A percentile compares a stretch with the other conserved stretches of the same genome.
phyloP scores from a whole-genome alignment of 2,113 vertebrate species.

The Anarrhichthys ocellatus region DNA sequence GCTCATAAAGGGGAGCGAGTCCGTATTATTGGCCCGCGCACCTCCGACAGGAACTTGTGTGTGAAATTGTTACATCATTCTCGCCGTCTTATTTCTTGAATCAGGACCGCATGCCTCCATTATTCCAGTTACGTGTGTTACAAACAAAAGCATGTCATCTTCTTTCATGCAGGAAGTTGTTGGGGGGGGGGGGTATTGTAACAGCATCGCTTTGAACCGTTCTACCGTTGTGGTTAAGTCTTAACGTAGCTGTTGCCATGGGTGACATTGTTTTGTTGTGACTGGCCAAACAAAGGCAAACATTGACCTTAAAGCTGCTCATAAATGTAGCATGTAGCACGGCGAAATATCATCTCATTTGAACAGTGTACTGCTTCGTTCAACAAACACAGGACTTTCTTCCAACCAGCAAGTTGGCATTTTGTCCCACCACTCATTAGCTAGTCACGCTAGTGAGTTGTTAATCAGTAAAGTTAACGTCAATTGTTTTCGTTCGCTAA shows the following conservation, averaged over 20 bases:
- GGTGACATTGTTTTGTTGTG: neutral
- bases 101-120: slow-evolving; percentile 25
- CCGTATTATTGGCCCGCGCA: slow-evolving; percentile 27
- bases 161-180: neutral
- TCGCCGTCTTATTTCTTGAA: slow-evolving; percentile 25
- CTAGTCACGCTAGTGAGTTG: no score
- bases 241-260: neutral
- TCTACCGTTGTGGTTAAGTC: neutral
- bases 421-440: no score
- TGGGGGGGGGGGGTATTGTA: neutral
- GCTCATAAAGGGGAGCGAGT: slow-evolving; percentile 29
- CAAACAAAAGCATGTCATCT: slow-evolving; percentile 5
- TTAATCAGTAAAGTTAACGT: no score
- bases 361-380: neutral
- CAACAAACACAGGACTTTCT: no score
- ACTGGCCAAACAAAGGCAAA: neutral
- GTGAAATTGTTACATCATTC: slow-evolving; percentile 47
- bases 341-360: neutral
- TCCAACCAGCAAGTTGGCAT: no score
- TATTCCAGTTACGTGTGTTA: slow-evolving; percentile 7
- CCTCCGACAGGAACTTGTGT: slow-evolving; percentile 50
- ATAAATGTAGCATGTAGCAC: neutral
- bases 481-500: no score
- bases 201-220: neutral
- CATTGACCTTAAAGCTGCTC: neutral